Evolutionary conservation across 37 sponge, comb jelly and placozoan genomes (phyloP), one percentile per base, ranked within the genome.

Genomic region (Spongilla lacustris): DNA sequence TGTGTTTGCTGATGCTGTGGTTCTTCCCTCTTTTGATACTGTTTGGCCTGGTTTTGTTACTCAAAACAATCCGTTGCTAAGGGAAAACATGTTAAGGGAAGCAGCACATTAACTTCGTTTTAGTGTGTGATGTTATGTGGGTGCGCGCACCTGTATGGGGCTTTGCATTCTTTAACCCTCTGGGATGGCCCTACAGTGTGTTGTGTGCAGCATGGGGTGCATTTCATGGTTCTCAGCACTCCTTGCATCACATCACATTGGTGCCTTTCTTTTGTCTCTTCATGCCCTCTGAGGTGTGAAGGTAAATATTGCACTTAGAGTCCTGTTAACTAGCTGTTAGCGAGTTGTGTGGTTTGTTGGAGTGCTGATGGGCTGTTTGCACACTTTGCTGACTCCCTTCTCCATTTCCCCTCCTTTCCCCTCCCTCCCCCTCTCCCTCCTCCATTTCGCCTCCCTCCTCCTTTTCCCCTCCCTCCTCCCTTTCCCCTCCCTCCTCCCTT

Each of bases 341-440:
- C n/a, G n/a, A n/a, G n/a, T 28, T 72, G 27, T 72, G 29, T 33
- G 73, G 29, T 32, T 32, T 32, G 32, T 21, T 21, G 14, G 29
- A 13, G 73, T 32, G 32, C 73, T 72, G 11, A 30, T 2, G 1
- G 12, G n/a, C 11, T 72, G 11, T 72, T 30, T 32, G 31, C 28
- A 29, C 27, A 29, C 27, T 69, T 27, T 29, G 28, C 46, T 46
- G 8, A 10, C 46, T 8, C 46, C 46, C 46, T 46, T 8, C 46
- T 46, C 46, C 46, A 10, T 8, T 46, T 46, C 8, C 46, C 8
- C 46, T 46, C 46, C 46, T 8, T 8, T 8, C 46, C 8, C 46
- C 46, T 46, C 46, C 80, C 68, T 66, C 35, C 68, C 33, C 29
- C 80, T 80, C 68, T 66, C 28, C 31, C 68, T 34, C 50, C 66